Base-by-base conservation (phyloP, 2,797 vertebrate species). In the Glyptemys insculpta region DNA sequence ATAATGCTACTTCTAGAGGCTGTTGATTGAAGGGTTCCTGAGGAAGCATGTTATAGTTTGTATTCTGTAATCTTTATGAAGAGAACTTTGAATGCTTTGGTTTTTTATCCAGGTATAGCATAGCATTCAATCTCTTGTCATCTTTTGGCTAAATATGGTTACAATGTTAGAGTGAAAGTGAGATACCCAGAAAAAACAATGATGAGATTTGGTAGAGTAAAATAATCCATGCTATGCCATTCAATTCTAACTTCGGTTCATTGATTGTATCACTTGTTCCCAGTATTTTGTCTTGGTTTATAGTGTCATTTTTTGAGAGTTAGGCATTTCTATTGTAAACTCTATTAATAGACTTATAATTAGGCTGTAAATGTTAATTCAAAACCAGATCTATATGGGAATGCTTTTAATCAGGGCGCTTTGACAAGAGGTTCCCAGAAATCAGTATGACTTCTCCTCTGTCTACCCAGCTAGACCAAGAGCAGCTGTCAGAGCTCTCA, bases 131-230 rank as follows among this genome's bases (percentile, higher is more conserved):
- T 90, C 31, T 96, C 10, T 23, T 53, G 65, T 80, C 88, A n/a
- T 11, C 2, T 74, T 78, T 74, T 78, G 25, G 8, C 57, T 0
- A 0, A 34, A 79, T 62, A 11, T 11, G 6, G 10, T 90, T 93
- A 6, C 0, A 0, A 10, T 52, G 25, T n/a, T 78, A 2, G 5
- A 2, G 1, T 49, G 34, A 16, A 87, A 19, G 57, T 91, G 52
- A 92, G 50, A 15, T 81, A 5, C 47, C 87, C 34, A 76, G 80
- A 78, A 91, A 81, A 80, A 83, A 2, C 0, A 0, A 54, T 76
- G 15, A 83, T 1, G 1, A 27, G 5, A 88, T 94, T 95, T 84
- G 19, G 1, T 3, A 50, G 15, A 79, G 78, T 92, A 27, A 82
- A 88, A 90, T 5, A 91, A 82, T 83, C 21, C 25, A 23, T 44